Conservation (phyloP, 2,113 vertebrate species). For the Cercopithecus mona region DNA sequence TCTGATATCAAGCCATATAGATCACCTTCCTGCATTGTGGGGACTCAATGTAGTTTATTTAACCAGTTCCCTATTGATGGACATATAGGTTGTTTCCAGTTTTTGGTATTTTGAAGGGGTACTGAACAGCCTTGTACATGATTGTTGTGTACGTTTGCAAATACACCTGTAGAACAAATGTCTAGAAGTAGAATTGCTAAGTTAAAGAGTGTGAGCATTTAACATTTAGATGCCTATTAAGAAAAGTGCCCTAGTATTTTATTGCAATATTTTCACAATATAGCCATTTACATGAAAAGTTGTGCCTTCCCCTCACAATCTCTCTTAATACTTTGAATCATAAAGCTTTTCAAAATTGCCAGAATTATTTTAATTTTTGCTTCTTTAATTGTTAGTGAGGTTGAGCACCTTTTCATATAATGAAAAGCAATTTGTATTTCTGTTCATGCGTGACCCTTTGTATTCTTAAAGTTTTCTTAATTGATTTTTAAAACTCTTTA, state of each 20-base stretch:
- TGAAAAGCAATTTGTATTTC: constrained; percentile 1
- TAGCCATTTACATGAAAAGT: not conserved
- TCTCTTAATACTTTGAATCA: not conserved
- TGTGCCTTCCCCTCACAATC: not conserved
- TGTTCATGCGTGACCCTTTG: not conserved
- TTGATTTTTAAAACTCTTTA: not conserved
- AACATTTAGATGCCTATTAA: not conserved
- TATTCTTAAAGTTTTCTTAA: not conserved
- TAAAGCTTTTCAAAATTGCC: not conserved
- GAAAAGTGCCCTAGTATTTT: not conserved
- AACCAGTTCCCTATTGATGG: not conserved
- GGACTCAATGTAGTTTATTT: not conserved
- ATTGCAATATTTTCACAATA: not conserved
- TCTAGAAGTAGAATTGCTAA: not conserved
- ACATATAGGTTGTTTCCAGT: not conserved
- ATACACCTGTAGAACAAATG: not conserved
- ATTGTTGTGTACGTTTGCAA: not conserved
- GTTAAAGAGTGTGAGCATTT: not conserved
- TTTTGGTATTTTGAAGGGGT: not conserved
- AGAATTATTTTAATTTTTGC: not conserved
- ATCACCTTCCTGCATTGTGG: not conserved
- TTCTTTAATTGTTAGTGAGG: constrained; percentile 13
- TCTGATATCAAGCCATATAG: not conserved
- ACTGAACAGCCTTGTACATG: not conserved
- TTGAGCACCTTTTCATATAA: not conserved